Base-by-base conservation (phyloP, 2,113 vertebrate species). In the Phalacrocorax aristotelis region DNA sequence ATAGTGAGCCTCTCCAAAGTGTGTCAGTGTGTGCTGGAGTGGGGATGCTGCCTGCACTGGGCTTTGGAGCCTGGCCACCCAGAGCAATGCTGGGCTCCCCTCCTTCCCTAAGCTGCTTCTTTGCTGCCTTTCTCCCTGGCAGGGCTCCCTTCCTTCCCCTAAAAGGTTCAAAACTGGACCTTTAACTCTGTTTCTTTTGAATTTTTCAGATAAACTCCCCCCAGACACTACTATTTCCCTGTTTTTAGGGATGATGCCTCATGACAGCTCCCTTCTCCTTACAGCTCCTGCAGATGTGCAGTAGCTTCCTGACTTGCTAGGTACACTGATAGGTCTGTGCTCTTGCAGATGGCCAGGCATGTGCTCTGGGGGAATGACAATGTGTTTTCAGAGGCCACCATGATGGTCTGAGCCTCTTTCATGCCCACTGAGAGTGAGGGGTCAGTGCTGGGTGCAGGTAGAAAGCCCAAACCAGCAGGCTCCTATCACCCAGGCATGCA, bases 291-390 rank as follows among this genome's bases (percentile, higher is more conserved):
- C 5, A 44, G 65, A 36, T 46, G 13, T 14, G 52, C 8, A 6
- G 65, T 40, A 23, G 22, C 46, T 86, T 70, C 51, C 40, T 46
- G 20, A 26, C 40, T 85, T 66, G 46, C 46, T 25, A 34, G 77
- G 11, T 36, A n/a, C 0, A 0, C 40, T 42, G 5, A 13, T 62
- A 26, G 30, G 57, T 36, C 29, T 0, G 0, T 69, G 68, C 27
- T 52, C 19, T 51, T 1, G 0, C 27, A 46, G 48, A 9, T 44
- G n/a, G n/a, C 49, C 55, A 30, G 55, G 49, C 6, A 6, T 0
- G 0, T n/a, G 21, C 12, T 22, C 38, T 62, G 15, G 7, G 15
- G 34, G 14, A 48, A 48, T 27, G 25, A 15, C 1, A 1, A 6
- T 57, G 32, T 8, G 8, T 38, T 75, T 70, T 52, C 65, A 49